Conservation (phyloP, 2,888 invertebrate species). For the Phengaris arion region DNA sequence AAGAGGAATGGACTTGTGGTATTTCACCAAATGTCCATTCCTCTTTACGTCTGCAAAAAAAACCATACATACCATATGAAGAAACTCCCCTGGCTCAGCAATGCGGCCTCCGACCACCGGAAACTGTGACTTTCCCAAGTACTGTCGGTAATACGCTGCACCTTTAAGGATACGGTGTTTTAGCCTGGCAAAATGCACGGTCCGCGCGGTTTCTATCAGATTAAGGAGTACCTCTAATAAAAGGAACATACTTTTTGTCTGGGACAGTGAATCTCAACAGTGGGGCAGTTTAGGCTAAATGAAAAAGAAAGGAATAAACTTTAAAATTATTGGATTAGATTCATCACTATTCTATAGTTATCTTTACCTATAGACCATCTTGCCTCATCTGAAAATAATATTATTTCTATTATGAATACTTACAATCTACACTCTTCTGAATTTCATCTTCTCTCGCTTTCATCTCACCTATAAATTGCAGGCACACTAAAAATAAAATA, state of each 20-base stretch:
- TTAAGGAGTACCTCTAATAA: background rate
- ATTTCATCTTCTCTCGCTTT: slow-evolving; percentile 16
- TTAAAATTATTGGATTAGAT: no score
- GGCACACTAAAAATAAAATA: slow-evolving; percentile 28
- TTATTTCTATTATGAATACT: background rate
- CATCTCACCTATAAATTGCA: slow-evolving; percentile 30
- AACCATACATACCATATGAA: slow-evolving; percentile 41
- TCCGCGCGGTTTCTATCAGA: no score
- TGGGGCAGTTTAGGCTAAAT: no score
- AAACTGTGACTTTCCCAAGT: background rate
- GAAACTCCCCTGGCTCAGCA: slow-evolving; percentile 41
- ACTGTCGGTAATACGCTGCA: background rate
- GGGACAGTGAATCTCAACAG: no score
- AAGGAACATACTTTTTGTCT: background rate
- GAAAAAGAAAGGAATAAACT: no score
- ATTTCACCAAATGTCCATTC: no score
- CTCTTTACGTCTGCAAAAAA: no score
- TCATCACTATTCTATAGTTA: no score
- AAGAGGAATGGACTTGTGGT: no score
- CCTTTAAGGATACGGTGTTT: background rate
- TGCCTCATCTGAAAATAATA: no score
- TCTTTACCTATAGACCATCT: no score
- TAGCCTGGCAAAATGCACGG: no score
- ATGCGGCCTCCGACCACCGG: slow-evolving; percentile 35
- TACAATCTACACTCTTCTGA: background rate